Percentiles rank a stretch among this genome's conserved stretches.
phyloP scores from a whole-genome alignment of 2,888 invertebrate genomes.

The Quadroppia sp. region DNA sequence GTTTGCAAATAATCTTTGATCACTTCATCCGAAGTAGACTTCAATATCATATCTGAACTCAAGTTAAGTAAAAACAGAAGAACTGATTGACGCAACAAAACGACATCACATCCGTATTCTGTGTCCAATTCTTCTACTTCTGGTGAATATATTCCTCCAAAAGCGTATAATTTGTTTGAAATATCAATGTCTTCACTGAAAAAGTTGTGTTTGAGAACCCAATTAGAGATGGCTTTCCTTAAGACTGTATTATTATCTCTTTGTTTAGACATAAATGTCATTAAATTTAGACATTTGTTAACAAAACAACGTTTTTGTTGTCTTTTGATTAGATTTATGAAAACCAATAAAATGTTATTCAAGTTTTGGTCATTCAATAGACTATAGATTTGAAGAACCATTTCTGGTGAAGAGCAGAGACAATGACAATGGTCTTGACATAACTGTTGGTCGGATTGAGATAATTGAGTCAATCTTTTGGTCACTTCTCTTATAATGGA shows the following conservation, averaged over 20 bases:
- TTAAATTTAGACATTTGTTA: neutral
- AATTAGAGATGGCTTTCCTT: neutral
- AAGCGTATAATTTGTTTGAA: neutral
- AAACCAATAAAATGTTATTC: neutral
- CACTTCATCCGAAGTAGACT: neutral
- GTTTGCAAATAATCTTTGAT: neutral
- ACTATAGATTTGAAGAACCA: neutral
- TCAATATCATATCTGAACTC: neutral
- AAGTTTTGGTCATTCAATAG: neutral
- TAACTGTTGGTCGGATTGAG: neutral
- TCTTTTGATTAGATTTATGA: neutral
- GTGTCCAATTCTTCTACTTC: neutral
- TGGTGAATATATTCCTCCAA: slow-evolving; percentile 15
- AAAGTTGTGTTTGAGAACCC: neutral
- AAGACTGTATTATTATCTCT: neutral
- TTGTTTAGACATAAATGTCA: neutral
- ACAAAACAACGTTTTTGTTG: slow-evolving; percentile 17
- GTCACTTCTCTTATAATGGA: neutral
- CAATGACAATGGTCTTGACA: slow-evolving; percentile 30
- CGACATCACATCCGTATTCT: slow-evolving; percentile 16
- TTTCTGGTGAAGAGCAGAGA: neutral
- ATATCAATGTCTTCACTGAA: neutral
- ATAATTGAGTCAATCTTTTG: neutral
- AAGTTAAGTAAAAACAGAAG: neutral
- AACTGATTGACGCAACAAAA: neutral